A percentile compares a stretch with the other conserved stretches of the same genome.
Conservation (phyloP, 1,140 invertebrate species). For the Caenorhabditis brenneri region DNA sequence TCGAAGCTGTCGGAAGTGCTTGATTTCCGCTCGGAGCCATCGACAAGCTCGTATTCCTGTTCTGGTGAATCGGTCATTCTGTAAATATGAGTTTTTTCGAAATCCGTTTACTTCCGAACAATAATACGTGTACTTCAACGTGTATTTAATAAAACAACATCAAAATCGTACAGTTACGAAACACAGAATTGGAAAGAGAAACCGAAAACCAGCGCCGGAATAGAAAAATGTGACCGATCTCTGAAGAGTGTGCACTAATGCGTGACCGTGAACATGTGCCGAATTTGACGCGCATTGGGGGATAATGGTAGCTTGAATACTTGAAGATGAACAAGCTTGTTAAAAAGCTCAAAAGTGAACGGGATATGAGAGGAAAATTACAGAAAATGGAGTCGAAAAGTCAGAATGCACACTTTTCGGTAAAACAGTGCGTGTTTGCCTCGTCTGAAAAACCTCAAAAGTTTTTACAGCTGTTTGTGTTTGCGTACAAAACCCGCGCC, state of each 20-base stretch:
- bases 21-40: background rate
- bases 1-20: constrained; percentile 18
- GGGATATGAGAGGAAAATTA: no score
- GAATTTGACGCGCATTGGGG: background rate
- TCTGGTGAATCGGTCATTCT: background rate
- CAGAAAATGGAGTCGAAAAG: no score
- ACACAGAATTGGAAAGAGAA: background rate
- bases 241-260: background rate
- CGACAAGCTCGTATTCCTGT: background rate
- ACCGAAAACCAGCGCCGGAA: background rate
- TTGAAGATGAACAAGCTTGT: no score
- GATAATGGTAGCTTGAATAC: no score
- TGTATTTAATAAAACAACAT: no score
- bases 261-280: background rate
- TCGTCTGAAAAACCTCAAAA: no score
- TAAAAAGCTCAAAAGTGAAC: no score
- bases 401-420: no score
- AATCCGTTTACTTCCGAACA: no score
- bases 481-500: constrained; percentile 5
- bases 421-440: no score
- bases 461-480: background rate
- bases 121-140: background rate
- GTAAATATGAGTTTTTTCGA: background rate
- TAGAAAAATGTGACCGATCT: constrained; percentile 8
- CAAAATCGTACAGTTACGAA: no score